Percentiles rank a stretch among this genome's conserved stretches.
These are phyloP conservation scores for Benthosema pterotum DNA, from an alignment of 2,797 vertebrate genomes.

Conservation along the genomic window DNA sequence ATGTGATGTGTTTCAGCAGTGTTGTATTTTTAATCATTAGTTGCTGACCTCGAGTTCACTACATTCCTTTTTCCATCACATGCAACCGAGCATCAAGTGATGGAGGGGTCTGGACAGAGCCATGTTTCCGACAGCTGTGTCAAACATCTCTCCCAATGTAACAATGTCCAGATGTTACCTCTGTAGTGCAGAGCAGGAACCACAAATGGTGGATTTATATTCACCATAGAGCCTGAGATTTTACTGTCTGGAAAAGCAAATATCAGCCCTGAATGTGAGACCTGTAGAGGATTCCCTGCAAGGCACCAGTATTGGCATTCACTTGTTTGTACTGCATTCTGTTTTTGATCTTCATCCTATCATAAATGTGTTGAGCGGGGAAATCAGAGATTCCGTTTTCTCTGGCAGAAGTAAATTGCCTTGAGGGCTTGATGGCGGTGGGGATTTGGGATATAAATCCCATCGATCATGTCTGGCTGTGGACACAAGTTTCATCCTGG, in stretches of 20 bases:
- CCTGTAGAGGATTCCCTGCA: conserved; percentile 32
- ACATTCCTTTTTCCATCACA: conserved; percentile 21
- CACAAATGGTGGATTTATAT: conserved; percentile 39
- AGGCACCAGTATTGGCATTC: background rate
- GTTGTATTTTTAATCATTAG: conserved; percentile 26
- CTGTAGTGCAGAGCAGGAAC: conserved; percentile 50
- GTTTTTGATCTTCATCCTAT: conserved; percentile 19
- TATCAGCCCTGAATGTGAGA: conserved; percentile 40
- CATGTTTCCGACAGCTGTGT: conserved; percentile 64
- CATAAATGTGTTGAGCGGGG: conserved; percentile 20
- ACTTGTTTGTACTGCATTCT: conserved; percentile 24
- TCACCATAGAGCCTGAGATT: conserved; percentile 41
- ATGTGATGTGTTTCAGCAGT: background rate
- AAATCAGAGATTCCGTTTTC: conserved; percentile 47
- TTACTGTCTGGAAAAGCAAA: conserved; percentile 39
- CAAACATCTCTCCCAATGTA: conserved; percentile 66
- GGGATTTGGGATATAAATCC: conserved; percentile 70
- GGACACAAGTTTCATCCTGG: conserved; percentile 66
- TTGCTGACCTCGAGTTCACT: conserved; percentile 14
- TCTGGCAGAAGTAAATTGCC: conserved; percentile 72
- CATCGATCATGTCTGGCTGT: conserved; percentile 75
- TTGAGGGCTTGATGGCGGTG: conserved; percentile 61
- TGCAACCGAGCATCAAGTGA: conserved; percentile 38
- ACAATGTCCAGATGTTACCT: conserved; percentile 73
- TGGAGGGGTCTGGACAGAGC: conserved; percentile 47